These are phyloP conservation scores for Pseudomugil tenellus DNA, from an alignment of 2,797 vertebrate species.

Conservation along the genomic window DNA sequence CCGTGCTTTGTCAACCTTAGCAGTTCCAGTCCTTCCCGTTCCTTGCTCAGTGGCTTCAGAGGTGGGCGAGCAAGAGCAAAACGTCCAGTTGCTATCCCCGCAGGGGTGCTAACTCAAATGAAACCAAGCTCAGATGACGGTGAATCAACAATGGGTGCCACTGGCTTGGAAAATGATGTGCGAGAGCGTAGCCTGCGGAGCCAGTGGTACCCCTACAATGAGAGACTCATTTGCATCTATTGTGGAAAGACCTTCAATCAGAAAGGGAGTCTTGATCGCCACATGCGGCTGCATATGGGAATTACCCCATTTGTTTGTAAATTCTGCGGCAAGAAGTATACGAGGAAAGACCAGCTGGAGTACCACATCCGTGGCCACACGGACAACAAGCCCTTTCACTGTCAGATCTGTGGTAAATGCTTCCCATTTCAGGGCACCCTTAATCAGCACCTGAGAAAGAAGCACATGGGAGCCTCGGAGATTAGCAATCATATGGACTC, in stretches of 20 bases:
- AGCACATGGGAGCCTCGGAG: slow-evolving; percentile 91
- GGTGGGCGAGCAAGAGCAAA: slow-evolving; percentile 91
- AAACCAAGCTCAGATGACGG: slow-evolving; percentile 80
- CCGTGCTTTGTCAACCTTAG: slow-evolving; percentile 88
- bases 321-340: slow-evolving; percentile 99
- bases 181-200: slow-evolving; percentile 90
- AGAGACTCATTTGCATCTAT: slow-evolving; percentile 97
- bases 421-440: slow-evolving; percentile 99
- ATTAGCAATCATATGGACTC: slow-evolving; percentile 88
- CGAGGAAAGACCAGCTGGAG: slow-evolving; percentile 98
- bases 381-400: slow-evolving; percentile 98
- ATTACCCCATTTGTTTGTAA: slow-evolving; percentile 99
- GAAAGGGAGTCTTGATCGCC: slow-evolving; percentile 97
- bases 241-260: slow-evolving; percentile 99
- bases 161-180: slow-evolving; percentile 88
- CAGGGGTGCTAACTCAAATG: slow-evolving; percentile 68
- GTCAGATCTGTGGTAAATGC: slow-evolving; percentile 98
- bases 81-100: slow-evolving; percentile 79
- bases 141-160: slow-evolving; percentile 79
- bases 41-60: slow-evolving; percentile 92
- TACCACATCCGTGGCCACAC: slow-evolving; percentile 99
- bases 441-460: slow-evolving; percentile 99
- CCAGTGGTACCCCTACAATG: slow-evolving; percentile 96
- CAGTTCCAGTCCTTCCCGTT: slow-evolving; percentile 93
- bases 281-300: slow-evolving; percentile 99